Conservation (phyloP, 2,113 vertebrate species). For the Odocoileus hemionus region DNA sequence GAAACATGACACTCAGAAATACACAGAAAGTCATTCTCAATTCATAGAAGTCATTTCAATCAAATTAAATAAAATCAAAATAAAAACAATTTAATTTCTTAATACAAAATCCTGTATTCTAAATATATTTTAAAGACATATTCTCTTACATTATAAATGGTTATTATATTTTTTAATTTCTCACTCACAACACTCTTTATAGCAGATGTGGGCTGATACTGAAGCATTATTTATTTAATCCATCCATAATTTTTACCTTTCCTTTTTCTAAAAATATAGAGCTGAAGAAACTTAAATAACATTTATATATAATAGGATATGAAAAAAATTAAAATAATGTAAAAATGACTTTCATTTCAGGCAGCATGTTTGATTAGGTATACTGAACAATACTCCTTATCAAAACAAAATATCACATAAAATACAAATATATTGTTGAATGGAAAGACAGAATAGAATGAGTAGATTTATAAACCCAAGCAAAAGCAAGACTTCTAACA, state of each 20-base stretch:
- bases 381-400: not conserved
- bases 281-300: not conserved
- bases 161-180: not conserved
- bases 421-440: not conserved
- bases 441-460: not conserved
- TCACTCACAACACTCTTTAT: not conserved
- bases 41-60: not conserved
- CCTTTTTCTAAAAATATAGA: not conserved
- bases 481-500: not conserved
- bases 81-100: not conserved
- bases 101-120: not conserved
- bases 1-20: not conserved
- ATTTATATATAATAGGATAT: not conserved
- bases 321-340: not conserved
- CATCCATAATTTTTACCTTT: not conserved
- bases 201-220: not conserved
- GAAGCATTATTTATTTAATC: not conserved
- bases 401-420: not conserved
- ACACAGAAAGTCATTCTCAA: not conserved
- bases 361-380: not conserved
- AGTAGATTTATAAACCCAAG: not conserved
- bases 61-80: slow-evolving; percentile 13
- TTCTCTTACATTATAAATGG: not conserved
- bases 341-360: not conserved
- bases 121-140: slow-evolving; percentile 3